phyloP scores from a whole-genome alignment of 1,140 invertebrate species.

The Lordiphosa mommai region DNA sequence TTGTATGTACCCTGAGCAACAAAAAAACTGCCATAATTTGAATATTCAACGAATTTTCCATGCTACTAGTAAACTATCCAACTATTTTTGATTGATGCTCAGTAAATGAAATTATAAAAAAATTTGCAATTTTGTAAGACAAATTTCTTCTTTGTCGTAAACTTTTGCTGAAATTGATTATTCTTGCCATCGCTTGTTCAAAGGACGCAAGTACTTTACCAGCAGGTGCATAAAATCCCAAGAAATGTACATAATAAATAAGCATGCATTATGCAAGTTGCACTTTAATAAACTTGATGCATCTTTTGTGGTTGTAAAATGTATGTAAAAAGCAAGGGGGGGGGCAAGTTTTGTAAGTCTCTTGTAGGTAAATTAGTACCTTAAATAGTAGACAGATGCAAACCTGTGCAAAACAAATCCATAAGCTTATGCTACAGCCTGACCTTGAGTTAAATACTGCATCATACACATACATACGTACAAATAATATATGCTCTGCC shows the following conservation, averaged over 20 bases:
- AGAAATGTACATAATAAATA: background rate
- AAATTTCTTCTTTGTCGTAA: too few relatives aligned
- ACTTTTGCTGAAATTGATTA: too few relatives aligned
- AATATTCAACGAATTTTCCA: too few relatives aligned
- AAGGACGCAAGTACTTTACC: too few relatives aligned
- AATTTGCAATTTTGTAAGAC: too few relatives aligned
- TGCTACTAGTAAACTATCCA: too few relatives aligned
- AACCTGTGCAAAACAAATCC: background rate
- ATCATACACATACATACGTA: slow-evolving; percentile 26
- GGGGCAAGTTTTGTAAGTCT: background rate
- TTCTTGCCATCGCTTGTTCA: too few relatives aligned
- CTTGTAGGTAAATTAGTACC: background rate
- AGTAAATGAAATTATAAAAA: too few relatives aligned
- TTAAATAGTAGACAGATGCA: background rate
- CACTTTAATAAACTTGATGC: slow-evolving; percentile 33
- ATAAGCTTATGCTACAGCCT: slow-evolving; percentile 4
- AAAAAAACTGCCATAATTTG: too few relatives aligned
- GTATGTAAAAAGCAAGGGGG: background rate
- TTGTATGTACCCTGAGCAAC: too few relatives aligned
- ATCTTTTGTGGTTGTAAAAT: background rate
- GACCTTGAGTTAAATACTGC: slow-evolving; percentile 49
- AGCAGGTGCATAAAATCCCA: too few relatives aligned
- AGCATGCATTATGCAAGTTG: slow-evolving; percentile 22
- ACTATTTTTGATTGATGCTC: too few relatives aligned
- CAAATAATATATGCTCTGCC: slow-evolving; percentile 23